Evolutionary conservation across 2,888 invertebrate species (phyloP), one percentile per base, ranked within the genome.

Genomic region (Nymphalis urticae): DNA sequence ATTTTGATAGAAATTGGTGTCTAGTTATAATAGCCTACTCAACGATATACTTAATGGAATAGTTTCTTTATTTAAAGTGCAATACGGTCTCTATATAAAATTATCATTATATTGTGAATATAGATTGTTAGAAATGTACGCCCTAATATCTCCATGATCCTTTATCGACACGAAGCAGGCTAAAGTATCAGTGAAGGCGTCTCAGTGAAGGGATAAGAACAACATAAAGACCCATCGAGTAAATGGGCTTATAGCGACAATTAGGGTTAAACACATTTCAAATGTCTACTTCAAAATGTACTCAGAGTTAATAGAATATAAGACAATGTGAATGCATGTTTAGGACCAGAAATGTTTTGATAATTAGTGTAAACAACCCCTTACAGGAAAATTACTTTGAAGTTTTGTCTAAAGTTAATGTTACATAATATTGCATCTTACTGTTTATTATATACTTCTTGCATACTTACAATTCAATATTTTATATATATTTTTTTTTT

Each of bases 111-210:
- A 13, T 4, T 10, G 4, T 32, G 16, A 54, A 85, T 85, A 83
- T 82, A 86, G 85, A 88, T 85, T 84, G 81, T 82, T 76, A 75
- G 80, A 80, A 80, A 87, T 85, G 84, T 85, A 84, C 85, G 83
- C 83, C 85, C 84, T 86, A 87, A 88, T 85, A 86, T 79, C 82
- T 79, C 75, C 81, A 82, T 84, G 83, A 85, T 84, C 82, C 83
- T 86, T 89, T 90, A 90, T 90, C 89, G 82, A 78, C 78, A 75
- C 76, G 75, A 76, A 77, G 77, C 89, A 89, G 88, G 82, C 84
- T 66, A 70, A 80, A 71, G 68, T 80, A 82, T 81, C 81, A 79
- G 72, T 74, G 73, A 70, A 32, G 54, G 27, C 69, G 71, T 73
- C 72, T 75, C 71, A 72, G 68, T 72, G 66, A 69, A 73, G 74